phyloP scores from a whole-genome alignment of 2,888 invertebrate species.

The Sminthurides aquaticus region DNA sequence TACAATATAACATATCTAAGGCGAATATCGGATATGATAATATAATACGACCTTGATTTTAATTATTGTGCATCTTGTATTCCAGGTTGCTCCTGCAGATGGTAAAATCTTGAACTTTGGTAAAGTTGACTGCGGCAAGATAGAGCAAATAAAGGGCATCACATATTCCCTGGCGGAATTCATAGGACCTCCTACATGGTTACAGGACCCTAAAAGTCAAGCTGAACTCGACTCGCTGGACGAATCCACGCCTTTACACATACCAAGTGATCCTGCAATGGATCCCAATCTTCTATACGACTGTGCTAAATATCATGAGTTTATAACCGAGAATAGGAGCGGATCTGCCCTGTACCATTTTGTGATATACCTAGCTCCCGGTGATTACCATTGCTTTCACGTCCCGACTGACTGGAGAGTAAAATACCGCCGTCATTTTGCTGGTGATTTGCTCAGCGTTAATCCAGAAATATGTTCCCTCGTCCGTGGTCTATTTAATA shows the following conservation, averaged over 20 bases:
- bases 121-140: slow-evolving; percentile 67
- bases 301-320: slow-evolving; percentile 9
- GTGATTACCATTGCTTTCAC: slow-evolving; percentile 95
- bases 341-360: slow-evolving; percentile 66
- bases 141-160: slow-evolving; percentile 93
- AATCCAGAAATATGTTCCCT: slow-evolving; percentile 78
- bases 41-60: too few relatives aligned
- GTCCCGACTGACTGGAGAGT: slow-evolving; percentile 85
- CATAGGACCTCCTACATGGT: slow-evolving; percentile 60
- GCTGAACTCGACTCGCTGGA: not conserved
- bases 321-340: not conserved
- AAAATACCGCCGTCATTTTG: slow-evolving; percentile 77
- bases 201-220: slow-evolving; percentile 44
- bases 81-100: slow-evolving; percentile 75
- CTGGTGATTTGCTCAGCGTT: slow-evolving; percentile 80
- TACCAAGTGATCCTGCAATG: not conserved
- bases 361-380: slow-evolving; percentile 92
- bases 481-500: slow-evolving; percentile 80
- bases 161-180: slow-evolving; percentile 84
- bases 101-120: slow-evolving; percentile 85
- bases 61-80: too few relatives aligned
- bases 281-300: not conserved
- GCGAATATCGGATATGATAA: not conserved
- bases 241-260: not conserved
- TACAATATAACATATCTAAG: too few relatives aligned